Evolutionary conservation across 2,888 invertebrate genomes (phyloP).

Genomic region (Rapana venosa): DNA sequence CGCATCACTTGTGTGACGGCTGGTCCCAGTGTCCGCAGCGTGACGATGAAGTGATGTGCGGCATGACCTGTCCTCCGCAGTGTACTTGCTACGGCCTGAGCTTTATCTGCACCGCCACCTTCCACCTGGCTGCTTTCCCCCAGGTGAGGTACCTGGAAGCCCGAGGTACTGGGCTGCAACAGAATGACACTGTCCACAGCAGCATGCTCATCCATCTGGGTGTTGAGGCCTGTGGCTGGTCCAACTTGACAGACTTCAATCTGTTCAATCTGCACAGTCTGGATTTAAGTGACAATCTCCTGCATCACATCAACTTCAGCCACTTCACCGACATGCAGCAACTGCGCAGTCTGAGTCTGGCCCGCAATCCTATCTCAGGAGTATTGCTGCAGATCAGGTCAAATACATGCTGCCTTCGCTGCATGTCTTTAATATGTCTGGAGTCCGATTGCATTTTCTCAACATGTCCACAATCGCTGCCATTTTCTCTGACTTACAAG

Average conservation of each 20-base stretch:
- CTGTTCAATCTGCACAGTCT: constrained; percentile 6
- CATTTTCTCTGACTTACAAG: not conserved
- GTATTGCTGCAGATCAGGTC: not conserved
- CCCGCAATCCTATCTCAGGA: not conserved
- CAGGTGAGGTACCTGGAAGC: constrained; percentile 16
- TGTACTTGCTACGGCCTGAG: not conserved
- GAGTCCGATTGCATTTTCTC: not conserved
- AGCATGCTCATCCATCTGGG: not conserved
- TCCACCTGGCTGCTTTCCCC: not conserved
- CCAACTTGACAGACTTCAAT: not conserved
- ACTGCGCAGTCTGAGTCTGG: not conserved
- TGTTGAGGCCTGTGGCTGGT: not conserved
- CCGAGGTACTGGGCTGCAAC: not conserved
- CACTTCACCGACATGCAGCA: not conserved
- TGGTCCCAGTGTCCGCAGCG: not conserved
- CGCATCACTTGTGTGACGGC: not conserved
- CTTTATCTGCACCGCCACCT: not conserved
- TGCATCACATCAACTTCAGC: not conserved
- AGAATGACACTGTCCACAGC: not conserved
- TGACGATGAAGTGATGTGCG: not conserved
- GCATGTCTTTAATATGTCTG: not conserved
- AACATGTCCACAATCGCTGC: not conserved
- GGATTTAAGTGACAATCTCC: not conserved
- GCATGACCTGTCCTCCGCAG: not conserved
- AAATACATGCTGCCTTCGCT: not conserved